A percentile compares a stretch with the other conserved stretches of the same genome.
phyloP scores from a whole-genome alignment of 2,797 vertebrate genomes.

The Cercopithecus neglectus region DNA sequence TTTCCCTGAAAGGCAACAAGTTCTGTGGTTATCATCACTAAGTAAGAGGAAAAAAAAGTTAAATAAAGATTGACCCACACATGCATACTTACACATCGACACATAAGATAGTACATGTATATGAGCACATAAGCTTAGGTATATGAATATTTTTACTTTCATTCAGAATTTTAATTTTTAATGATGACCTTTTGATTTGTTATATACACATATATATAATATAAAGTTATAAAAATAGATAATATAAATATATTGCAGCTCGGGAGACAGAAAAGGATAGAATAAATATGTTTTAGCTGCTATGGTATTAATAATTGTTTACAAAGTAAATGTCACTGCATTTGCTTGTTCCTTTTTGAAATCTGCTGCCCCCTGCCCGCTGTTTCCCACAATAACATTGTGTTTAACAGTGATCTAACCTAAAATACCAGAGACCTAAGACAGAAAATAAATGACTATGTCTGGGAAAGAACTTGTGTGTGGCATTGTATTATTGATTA shows the following conservation, averaged over 20 bases:
- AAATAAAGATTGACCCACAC: background rate
- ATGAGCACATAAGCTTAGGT: background rate
- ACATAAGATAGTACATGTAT: background rate
- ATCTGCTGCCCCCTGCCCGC: slow-evolving; percentile 71
- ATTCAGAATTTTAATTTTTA: slow-evolving; percentile 31
- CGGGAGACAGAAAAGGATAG: background rate
- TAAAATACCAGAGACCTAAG: background rate
- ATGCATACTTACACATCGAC: background rate
- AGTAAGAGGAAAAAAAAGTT: background rate
- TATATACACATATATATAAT: background rate
- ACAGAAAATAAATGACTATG: background rate
- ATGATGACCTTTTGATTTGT: slow-evolving; percentile 5
- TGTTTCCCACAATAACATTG: slow-evolving; percentile 31
- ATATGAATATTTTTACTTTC: background rate
- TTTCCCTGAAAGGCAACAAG: background rate
- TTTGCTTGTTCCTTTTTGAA: slow-evolving; percentile 57
- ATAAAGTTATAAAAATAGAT: slow-evolving; percentile 13
- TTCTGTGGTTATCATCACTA: background rate
- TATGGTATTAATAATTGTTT: background rate
- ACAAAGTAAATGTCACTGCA: background rate
- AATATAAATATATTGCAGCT: background rate
- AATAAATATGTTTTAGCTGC: background rate
- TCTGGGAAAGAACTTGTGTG: background rate
- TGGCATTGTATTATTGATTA: background rate
- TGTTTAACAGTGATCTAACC: background rate